Evolutionary conservation across 1,140 invertebrate genomes (phyloP), one percentile per base, ranked within the genome.

Genomic region (Gryon sp.): DNA sequence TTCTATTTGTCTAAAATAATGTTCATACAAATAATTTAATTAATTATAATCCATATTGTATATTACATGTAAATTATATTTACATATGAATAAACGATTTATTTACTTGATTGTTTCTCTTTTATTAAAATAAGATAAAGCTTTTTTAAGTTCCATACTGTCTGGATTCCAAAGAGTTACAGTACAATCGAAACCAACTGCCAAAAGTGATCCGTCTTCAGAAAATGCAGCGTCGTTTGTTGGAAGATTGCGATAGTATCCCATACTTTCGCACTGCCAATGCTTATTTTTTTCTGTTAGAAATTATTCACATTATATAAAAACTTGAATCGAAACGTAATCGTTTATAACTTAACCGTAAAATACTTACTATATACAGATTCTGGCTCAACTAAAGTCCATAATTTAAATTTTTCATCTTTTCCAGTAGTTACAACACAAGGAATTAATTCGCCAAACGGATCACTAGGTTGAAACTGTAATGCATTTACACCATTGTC

Each of bases 341-440:
- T n/a, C n/a, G n/a, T n/a, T n/a, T n/a, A n/a, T n/a, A n/a, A n/a
- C n/a, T n/a, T n/a, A n/a, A n/a, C n/a, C n/a, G n/a, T n/a, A n/a
- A 36, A 40, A 28, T 76, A 83, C 84, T 78, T 86, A 88, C 90
- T 90, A 66, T 92, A 87, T 22, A 91, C 87, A 68, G 89, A 91
- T 4, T 86, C 84, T 14, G 89, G 85, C 57, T 92, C 89, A 2
- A 87, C 80, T 0, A 94, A 72, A 55, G 88, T 86, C 95, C 95
- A 96, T 6, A 94, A 85, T 86, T 95, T 95, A 69, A 95, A 94
- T 73, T 91, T 91, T 15, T 91, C 89, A 85, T 96, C 95, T 41
- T 86, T 84, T 18, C 94, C 92, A 26, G 91, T 90, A 2, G 92
- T 93, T 2, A 94, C 91, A 38, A 90, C 91, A 52, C 91, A 86